Evolutionary conservation across 2,797 vertebrate genomes (phyloP).

Genomic region (Alcedo quadribrachys): DNA sequence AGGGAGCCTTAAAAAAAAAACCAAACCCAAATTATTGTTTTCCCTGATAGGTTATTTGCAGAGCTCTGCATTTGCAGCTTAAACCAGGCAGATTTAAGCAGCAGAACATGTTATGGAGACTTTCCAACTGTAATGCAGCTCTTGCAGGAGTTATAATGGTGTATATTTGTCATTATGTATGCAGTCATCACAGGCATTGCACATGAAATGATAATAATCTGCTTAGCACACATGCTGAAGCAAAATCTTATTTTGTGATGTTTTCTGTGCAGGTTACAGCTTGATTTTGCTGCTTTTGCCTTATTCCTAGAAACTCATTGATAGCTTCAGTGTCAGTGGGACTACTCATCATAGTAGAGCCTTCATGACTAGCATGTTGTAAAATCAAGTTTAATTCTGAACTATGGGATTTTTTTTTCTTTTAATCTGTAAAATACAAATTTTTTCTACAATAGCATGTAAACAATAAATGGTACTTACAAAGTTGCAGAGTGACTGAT

Average conservation of each 20-base stretch:
- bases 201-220: neutral
- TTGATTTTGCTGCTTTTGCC: constrained; percentile 22
- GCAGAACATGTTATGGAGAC: neutral
- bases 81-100: neutral
- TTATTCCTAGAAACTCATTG: constrained; percentile 18
- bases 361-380: neutral
- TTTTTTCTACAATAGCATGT: neutral
- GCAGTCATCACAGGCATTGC: neutral
- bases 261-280: neutral
- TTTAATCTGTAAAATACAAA: neutral
- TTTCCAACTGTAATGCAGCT: neutral
- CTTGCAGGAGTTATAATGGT: neutral
- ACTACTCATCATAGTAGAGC: neutral
- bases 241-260: constrained; percentile 5
- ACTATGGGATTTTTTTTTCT: neutral
- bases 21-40: neutral
- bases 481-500: neutral
- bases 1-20: neutral
- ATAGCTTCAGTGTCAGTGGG: neutral
- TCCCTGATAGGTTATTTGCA: neutral
- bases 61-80: neutral
- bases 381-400: constrained; percentile 14
- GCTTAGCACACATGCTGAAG: neutral
- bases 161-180: neutral
- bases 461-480: neutral